Percentiles rank a stretch among this genome's conserved stretches.
Conservation (phyloP, 2,888 invertebrate genomes). For the Lithophane socia region DNA sequence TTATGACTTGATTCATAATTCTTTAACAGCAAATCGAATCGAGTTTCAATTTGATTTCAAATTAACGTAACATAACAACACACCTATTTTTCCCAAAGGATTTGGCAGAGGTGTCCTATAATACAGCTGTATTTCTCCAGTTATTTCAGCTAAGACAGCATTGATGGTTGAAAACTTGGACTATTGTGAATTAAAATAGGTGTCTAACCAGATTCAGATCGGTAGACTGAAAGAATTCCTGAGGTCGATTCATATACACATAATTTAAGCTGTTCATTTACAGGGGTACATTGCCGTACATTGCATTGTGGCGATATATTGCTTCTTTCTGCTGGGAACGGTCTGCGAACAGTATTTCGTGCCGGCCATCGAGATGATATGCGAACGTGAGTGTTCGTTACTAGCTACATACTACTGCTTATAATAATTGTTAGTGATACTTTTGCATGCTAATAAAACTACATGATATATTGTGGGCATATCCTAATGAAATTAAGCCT, state of each 20-base stretch:
- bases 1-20: not conserved
- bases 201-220: not conserved
- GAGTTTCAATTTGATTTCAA: not conserved
- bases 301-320: conserved; percentile 92
- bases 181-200: not conserved
- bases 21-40: not conserved
- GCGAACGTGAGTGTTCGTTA: conserved; percentile 92
- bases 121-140: not conserved
- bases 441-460: not conserved
- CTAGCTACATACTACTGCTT: not conserved
- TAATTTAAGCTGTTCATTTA: conserved; percentile 13
- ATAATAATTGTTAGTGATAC: conserved; percentile 1
- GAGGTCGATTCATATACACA: not conserved
- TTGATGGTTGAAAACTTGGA: not conserved
- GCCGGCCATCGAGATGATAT: conserved; percentile 95
- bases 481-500: not conserved
- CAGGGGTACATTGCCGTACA: conserved; percentile 93
- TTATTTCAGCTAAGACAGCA: not conserved
- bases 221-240: not conserved
- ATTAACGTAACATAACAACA: not conserved
- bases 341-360: conserved; percentile 97
- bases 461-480: not conserved
- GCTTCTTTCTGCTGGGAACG: conserved; percentile 94
- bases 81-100: not conserved
- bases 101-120: not conserved